phyloP scores from a whole-genome alignment of 2,797 vertebrate species.

The Crenuchus spilurus region DNA sequence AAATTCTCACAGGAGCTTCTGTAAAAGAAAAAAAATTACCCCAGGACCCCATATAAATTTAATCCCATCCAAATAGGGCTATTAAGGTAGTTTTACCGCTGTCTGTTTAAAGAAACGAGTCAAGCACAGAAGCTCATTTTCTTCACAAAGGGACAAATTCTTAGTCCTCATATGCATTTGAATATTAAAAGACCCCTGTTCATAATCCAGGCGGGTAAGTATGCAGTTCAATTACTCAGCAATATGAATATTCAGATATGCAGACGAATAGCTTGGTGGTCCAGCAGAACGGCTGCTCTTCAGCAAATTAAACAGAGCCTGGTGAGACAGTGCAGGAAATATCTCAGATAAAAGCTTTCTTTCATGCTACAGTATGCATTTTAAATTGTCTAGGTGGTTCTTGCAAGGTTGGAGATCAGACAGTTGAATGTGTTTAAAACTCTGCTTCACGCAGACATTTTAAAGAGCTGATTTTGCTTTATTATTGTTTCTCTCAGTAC shows the following conservation, averaged over 20 bases:
- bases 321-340: background rate
- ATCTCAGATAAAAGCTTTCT: background rate
- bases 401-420: background rate
- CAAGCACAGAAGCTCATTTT: background rate
- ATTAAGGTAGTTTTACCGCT: no score
- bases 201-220: background rate
- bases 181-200: background rate
- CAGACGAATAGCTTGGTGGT: background rate
- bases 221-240: slow-evolving; percentile 3
- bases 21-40: no score
- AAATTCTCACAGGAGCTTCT: no score
- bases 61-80: no score
- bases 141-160: background rate
- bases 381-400: background rate
- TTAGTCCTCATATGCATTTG: background rate
- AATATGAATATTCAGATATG: slow-evolving; percentile 19
- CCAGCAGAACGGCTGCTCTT: background rate
- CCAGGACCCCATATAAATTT: no score
- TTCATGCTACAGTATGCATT: background rate
- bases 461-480: background rate
- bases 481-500: no score
- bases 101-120: background rate
- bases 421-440: background rate
- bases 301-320: background rate
- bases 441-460: background rate